These are phyloP conservation scores for Butorides virescens DNA, from an alignment of 2,113 vertebrate species.

Conservation along the genomic window DNA sequence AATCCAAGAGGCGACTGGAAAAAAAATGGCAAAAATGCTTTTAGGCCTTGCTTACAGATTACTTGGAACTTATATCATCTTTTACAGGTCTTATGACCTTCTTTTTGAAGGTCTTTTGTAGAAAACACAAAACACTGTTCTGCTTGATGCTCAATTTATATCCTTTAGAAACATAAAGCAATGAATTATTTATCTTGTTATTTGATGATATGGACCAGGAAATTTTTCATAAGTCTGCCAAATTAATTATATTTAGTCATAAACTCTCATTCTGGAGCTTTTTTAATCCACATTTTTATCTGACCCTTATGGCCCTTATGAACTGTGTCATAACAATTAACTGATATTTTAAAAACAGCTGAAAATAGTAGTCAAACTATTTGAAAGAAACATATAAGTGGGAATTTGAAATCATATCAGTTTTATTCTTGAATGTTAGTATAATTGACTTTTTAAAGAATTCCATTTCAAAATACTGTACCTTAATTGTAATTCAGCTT, in stretches of 20 bases:
- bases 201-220: background rate
- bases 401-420: background rate
- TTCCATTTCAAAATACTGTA: background rate
- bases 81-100: background rate
- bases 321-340: background rate
- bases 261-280: background rate
- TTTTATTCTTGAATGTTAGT: background rate
- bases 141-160: background rate
- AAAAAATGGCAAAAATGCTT: background rate
- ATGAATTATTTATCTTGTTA: background rate
- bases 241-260: background rate
- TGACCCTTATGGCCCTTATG: background rate
- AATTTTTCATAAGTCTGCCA: background rate
- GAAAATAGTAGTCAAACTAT: background rate
- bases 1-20: background rate
- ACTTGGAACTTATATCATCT: background rate
- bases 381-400: background rate
- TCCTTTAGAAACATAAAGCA: background rate
- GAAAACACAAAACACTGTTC: background rate
- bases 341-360: background rate
- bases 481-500: background rate
- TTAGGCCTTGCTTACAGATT: background rate
- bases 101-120: background rate
- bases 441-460: background rate
- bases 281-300: background rate